phyloP scores from a whole-genome alignment of 2,113 vertebrate species.

The Lagopus muta region DNA sequence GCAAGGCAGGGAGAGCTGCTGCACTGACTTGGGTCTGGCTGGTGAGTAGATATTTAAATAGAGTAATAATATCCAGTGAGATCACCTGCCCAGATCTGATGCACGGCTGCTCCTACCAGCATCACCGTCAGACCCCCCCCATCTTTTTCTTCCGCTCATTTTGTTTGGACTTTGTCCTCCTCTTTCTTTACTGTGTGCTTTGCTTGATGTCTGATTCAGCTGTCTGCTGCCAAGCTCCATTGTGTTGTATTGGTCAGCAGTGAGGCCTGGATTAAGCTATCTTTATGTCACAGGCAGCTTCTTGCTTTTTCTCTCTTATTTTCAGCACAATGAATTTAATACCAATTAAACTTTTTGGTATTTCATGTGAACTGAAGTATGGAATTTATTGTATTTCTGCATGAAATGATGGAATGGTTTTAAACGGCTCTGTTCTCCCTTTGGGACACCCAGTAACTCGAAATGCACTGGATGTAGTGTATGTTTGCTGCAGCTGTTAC shows the following conservation, averaged over 20 bases:
- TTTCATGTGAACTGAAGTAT: slow-evolving; percentile 47
- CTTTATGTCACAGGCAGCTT: not conserved
- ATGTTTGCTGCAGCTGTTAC: not conserved
- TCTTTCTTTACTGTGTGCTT: not conserved
- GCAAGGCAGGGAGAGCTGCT: not conserved
- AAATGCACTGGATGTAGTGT: not conserved
- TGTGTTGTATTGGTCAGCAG: not conserved
- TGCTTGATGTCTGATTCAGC: not conserved
- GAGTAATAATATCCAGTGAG: not conserved
- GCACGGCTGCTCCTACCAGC: not conserved
- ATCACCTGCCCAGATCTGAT: not conserved
- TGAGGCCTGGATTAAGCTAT: not conserved
- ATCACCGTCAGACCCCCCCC: not conserved
- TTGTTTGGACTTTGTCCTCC: not conserved
- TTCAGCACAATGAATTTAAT: slow-evolving; percentile 9
- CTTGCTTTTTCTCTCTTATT: not conserved
- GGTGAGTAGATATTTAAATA: not conserved
- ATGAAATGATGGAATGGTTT: slow-evolving; percentile 6
- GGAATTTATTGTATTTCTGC: slow-evolving; percentile 5
- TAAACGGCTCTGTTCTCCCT: not conserved
- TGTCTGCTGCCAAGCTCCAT: not conserved
- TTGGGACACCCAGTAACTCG: not conserved
- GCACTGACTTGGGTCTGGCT: not conserved
- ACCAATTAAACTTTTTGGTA: slow-evolving; percentile 8
- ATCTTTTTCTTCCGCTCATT: not conserved